Conservation (phyloP, 2,888 invertebrate genomes). For the Microctonus hyperodae region DNA sequence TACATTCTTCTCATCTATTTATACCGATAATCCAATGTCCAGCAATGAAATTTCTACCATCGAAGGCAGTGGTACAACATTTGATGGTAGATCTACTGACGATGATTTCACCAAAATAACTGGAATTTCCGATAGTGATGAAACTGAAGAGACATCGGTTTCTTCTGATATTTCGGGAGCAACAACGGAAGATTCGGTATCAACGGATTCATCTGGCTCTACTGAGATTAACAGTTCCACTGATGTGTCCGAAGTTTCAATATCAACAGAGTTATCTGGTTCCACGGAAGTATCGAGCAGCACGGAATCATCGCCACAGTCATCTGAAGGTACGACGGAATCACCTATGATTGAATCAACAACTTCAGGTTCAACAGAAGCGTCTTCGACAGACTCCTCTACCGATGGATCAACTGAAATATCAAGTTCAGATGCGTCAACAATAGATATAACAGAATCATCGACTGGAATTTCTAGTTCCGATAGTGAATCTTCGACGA, state of each 20-base stretch:
- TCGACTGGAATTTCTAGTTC: slow-evolving; percentile 33
- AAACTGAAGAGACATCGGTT: slow-evolving; percentile 31
- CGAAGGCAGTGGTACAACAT: slow-evolving; percentile 53
- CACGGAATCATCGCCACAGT: slow-evolving; percentile 12
- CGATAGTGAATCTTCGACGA: slow-evolving; percentile 27
- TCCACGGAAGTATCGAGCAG: slow-evolving; percentile 14
- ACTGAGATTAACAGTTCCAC: slow-evolving; percentile 21
- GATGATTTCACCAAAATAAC: slow-evolving; percentile 9
- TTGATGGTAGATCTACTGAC: slow-evolving; percentile 35
- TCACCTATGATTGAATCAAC: not conserved
- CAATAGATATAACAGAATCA: not conserved
- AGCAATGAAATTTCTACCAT: slow-evolving; percentile 35
- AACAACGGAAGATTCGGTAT: slow-evolving; percentile 33
- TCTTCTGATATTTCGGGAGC: slow-evolving; percentile 34
- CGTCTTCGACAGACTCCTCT: slow-evolving; percentile 24
- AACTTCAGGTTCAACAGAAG: slow-evolving; percentile 19
- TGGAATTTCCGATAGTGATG: slow-evolving; percentile 21
- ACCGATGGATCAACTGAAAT: slow-evolving; percentile 37
- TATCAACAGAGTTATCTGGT: slow-evolving; percentile 15
- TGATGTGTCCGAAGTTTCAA: slow-evolving; percentile 30
- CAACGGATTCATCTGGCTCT: slow-evolving; percentile 24
- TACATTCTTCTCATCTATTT: slow-evolving; percentile 38
- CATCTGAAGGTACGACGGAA: not conserved
- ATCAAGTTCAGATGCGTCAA: slow-evolving; percentile 28
- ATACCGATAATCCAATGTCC: slow-evolving; percentile 33